phyloP scores from a whole-genome alignment of 1,140 invertebrate genomes.

The Plutomurus gul region DNA sequence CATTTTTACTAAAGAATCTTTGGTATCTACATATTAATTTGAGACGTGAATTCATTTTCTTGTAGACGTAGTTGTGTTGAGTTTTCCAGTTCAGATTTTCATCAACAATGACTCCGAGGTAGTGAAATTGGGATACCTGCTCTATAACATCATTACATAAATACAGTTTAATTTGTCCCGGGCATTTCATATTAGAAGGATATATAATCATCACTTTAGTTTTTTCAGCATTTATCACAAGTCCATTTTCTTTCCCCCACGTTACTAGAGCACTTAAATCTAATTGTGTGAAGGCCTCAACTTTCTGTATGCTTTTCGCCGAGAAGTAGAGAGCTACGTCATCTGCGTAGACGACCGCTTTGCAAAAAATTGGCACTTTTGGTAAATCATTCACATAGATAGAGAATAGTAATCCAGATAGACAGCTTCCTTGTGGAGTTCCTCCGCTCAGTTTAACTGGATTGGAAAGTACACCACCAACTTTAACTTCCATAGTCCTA shows the following conservation, averaged over 20 bases:
- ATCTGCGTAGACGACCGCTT: not conserved
- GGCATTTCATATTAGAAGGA: not conserved
- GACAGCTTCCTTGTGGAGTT: not conserved
- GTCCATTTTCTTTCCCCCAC: constrained; percentile 12
- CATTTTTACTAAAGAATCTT: not conserved
- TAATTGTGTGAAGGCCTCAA: not conserved
- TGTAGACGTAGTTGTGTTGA: not conserved
- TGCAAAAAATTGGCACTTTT: not conserved
- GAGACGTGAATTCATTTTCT: not conserved
- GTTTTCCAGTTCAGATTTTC: not conserved
- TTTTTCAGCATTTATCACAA: not conserved
- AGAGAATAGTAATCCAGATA: not conserved
- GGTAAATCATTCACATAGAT: constrained; percentile 18
- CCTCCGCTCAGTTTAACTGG: not conserved
- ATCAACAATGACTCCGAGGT: not conserved
- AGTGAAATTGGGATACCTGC: not conserved
- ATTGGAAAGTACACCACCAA: not conserved
- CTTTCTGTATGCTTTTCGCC: not conserved
- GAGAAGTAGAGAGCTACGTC: not conserved
- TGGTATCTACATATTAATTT: not conserved
- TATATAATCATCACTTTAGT: not conserved
- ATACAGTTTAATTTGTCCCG: not conserved
- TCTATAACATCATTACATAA: not conserved
- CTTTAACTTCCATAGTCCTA: not conserved
- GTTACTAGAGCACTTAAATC: not conserved